phyloP scores from a whole-genome alignment of 2,113 vertebrate genomes.

The Cynocephalus volans region DNA sequence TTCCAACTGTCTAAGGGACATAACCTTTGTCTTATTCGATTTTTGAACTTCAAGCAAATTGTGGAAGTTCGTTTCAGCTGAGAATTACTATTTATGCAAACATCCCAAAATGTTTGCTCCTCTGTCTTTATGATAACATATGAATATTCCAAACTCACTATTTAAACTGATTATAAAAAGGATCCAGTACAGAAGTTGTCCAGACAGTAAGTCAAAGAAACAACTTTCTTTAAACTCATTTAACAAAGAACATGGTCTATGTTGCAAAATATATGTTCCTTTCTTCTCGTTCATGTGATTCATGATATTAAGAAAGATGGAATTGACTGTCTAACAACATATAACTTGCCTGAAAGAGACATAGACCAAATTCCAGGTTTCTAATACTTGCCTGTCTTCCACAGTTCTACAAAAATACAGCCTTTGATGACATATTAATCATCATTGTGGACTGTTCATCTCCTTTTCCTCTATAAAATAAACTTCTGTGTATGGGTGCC shows the following conservation, averaged over 20 bases:
- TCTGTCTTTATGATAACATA: neutral
- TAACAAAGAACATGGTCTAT: neutral
- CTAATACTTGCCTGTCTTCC: neutral
- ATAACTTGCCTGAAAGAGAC: neutral
- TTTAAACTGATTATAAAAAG: neutral
- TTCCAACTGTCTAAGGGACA: neutral
- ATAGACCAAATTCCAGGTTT: neutral
- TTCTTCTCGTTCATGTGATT: neutral
- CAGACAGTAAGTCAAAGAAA: neutral
- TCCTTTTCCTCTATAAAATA: neutral
- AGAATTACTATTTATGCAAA: neutral
- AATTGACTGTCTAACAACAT: neutral
- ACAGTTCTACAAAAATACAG: neutral
- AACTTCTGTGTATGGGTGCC: neutral
- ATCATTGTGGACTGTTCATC: neutral
- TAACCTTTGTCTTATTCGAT: neutral
- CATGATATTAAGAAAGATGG: neutral
- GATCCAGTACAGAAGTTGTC: neutral
- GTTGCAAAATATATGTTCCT: neutral
- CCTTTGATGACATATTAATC: neutral
- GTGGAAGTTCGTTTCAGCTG: neutral
- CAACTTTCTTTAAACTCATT: neutral
- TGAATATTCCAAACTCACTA: neutral
- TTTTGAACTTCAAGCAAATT: neutral
- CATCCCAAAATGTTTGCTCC: neutral